These are phyloP conservation scores for Apodemia mormo DNA, from an alignment of 2,888 invertebrate genomes.

Conservation along the genomic window DNA sequence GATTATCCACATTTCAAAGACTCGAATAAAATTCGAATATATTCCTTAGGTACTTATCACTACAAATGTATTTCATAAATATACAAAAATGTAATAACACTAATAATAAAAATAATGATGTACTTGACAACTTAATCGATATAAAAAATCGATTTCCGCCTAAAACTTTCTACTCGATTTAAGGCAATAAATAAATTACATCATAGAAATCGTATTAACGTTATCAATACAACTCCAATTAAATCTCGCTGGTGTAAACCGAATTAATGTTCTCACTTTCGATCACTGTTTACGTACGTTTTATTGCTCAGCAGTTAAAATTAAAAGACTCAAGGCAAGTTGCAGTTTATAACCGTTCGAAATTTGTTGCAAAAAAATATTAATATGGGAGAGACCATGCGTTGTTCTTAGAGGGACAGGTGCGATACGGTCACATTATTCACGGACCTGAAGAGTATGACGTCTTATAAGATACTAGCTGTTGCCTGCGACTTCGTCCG, in stretches of 20 bases:
- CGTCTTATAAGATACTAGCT: too few species aligned
- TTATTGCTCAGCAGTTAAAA: neutral
- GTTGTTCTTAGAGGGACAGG: too few species aligned
- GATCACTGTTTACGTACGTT: slow-evolving; percentile 14
- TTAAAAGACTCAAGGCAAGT: neutral
- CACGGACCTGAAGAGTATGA: too few species aligned
- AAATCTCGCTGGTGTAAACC: slow-evolving; percentile 57
- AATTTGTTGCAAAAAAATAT: neutral
- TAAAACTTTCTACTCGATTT: slow-evolving; percentile 52
- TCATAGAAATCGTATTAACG: slow-evolving; percentile 56
- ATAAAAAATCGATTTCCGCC: slow-evolving; percentile 19
- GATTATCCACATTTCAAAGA: too few species aligned
- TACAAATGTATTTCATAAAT: neutral
- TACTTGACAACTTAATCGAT: slow-evolving; percentile 17
- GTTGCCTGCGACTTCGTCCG: too few species aligned
- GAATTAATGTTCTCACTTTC: slow-evolving; percentile 60
- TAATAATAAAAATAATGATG: slow-evolving; percentile 17
- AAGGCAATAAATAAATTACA: slow-evolving; percentile 53
- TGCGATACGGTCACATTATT: too few species aligned
- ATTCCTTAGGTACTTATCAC: neutral
- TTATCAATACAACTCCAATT: slow-evolving; percentile 59
- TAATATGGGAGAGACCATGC: too few species aligned
- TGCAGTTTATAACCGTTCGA: neutral
- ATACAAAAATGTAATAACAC: neutral
- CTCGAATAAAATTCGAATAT: too few species aligned